These are phyloP conservation scores for Bos taurus DNA, from an alignment of 2,113 vertebrate genomes.

Conservation along the genomic window ARS-UCD2.0 NC_037334.1:20957001-20957500, in stretches of 20 bases:
- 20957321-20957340: not conserved
- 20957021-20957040: conserved; percentile 73
- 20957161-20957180: not conserved
- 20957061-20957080: not conserved
- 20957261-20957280: accelerated
- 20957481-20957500: not conserved
- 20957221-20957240: not conserved
- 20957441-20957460: not conserved
- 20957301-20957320: not conserved
- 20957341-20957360: not conserved
- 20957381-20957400: not conserved
- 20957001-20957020: conserved; percentile 52
- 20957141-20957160: too few relatives aligned
- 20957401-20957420: not conserved
- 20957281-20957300: not conserved
- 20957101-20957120: not conserved
- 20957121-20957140: not conserved
- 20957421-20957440: not conserved
- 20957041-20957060: conserved; percentile 32
- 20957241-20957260: not conserved
- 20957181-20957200: too few relatives aligned
- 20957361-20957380: not conserved
- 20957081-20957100: not conserved
- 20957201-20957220: not conserved
- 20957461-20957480: not conserved